These are phyloP conservation scores for Aleiodes testaceus DNA, from an alignment of 2,888 invertebrate species.

Conservation along the genomic window DNA sequence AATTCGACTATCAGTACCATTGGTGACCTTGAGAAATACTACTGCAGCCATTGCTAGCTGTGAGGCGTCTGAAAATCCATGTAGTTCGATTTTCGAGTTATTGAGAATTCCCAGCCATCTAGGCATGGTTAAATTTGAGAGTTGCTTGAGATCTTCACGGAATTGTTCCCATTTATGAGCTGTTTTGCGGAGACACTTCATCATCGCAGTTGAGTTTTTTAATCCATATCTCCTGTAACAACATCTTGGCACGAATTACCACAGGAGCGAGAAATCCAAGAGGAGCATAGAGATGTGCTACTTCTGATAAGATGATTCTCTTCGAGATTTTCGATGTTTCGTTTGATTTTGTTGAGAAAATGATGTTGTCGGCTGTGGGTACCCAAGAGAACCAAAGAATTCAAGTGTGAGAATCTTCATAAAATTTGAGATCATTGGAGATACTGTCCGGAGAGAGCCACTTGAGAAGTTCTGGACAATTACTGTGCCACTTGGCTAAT, in stretches of 20 bases:
- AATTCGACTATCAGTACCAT: constrained; percentile 26
- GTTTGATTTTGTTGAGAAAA: too few species aligned
- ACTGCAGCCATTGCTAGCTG: constrained; percentile 38
- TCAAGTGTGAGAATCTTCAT: too few species aligned
- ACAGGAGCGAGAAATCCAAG: constrained; percentile 41
- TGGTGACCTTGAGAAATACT: constrained; percentile 31
- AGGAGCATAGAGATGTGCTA: constrained; percentile 26
- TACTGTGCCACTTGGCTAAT: neutral
- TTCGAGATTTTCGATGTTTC: neutral
- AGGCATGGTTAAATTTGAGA: too few species aligned
- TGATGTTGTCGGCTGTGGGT: neutral
- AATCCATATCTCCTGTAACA: constrained; percentile 40
- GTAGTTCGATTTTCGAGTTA: too few species aligned
- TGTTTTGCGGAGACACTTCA: neutral
- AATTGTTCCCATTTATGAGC: constrained; percentile 19
- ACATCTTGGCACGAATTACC: constrained; percentile 38
- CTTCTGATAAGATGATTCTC: neutral
- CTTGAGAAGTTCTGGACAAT: too few species aligned
- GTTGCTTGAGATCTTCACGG: neutral
- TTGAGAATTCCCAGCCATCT: too few species aligned
- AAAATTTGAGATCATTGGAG: too few species aligned
- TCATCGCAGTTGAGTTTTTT: constrained; percentile 41
- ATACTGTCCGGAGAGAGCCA: neutral
- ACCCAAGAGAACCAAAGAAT: neutral
- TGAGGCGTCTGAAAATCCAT: too few species aligned